Conservation (phyloP, 2,113 vertebrate genomes). For the Rhinichthys klamathensis region DNA sequence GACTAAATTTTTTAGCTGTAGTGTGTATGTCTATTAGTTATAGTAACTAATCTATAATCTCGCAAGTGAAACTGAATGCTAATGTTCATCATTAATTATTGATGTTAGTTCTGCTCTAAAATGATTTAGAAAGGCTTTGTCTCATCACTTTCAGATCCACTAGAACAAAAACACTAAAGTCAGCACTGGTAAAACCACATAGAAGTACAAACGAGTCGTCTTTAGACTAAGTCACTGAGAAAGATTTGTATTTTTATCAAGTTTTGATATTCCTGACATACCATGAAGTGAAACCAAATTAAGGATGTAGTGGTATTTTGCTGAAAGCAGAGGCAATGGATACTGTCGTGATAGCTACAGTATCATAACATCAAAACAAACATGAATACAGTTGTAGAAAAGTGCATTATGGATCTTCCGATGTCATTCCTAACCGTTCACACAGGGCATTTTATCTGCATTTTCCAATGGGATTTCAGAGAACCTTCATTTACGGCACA, state of each 20-base stretch:
- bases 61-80: no score
- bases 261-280: slow-evolving; percentile 34
- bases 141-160: slow-evolving; percentile 10
- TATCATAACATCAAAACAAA: slow-evolving; percentile 9
- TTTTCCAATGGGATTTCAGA: not conserved
- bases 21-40: no score
- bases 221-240: not conserved
- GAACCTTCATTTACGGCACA: not conserved
- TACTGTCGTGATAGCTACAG: not conserved
- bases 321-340: slow-evolving; percentile 14
- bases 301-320: slow-evolving; percentile 10
- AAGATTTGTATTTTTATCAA: slow-evolving; percentile 40
- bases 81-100: no score
- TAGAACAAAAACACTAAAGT: not conserved
- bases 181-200: not conserved
- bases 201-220: not conserved
- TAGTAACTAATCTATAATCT: no score
- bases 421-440: not conserved
- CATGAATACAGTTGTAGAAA: slow-evolving; percentile 1
- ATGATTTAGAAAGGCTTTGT: not conserved
- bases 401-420: slow-evolving; percentile 6
- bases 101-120: not conserved
- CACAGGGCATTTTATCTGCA: not conserved
- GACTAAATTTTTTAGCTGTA: no score
- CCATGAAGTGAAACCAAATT: slow-evolving; percentile 9